Conservation (phyloP, 2,113 vertebrate species). For the Siniperca knerii region DNA sequence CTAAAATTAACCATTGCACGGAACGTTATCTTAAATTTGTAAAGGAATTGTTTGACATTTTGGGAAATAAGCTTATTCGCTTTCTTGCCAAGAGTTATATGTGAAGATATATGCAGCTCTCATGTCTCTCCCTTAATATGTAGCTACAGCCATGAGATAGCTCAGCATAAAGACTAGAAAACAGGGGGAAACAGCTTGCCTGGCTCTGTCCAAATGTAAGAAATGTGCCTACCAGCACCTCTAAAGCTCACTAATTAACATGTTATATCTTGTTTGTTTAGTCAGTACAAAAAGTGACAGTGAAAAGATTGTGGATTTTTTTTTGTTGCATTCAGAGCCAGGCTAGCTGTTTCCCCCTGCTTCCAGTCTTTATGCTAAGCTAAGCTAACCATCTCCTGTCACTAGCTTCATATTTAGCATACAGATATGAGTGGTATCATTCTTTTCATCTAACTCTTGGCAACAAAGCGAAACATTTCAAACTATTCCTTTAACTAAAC, state of each 20-base stretch:
- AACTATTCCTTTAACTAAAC: constrained; percentile 5
- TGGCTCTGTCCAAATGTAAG: background rate
- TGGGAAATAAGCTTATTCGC: background rate
- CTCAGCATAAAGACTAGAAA: background rate
- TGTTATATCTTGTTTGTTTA: background rate
- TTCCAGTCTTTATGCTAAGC: background rate
- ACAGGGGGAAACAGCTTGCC: background rate
- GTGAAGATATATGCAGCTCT: background rate
- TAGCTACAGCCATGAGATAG: background rate
- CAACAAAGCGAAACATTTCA: constrained; percentile 16
- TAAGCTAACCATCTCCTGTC: constrained; percentile 15
- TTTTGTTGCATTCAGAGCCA: too few relatives aligned
- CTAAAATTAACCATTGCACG: background rate
- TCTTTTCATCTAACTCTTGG: background rate
- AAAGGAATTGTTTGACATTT: background rate
- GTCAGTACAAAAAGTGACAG: background rate
- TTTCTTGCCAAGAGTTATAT: background rate
- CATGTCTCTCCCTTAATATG: background rate
- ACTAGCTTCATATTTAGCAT: background rate
- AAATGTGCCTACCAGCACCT: background rate
- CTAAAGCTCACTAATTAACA: background rate
- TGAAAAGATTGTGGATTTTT: background rate
- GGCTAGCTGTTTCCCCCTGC: background rate
- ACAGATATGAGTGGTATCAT: background rate
- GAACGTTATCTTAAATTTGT: background rate